A percentile compares a stretch with the other conserved stretches of the same genome.
phyloP scores from a whole-genome alignment of 2,888 invertebrate genomes.

The Tuberolachnus salignus region DNA sequence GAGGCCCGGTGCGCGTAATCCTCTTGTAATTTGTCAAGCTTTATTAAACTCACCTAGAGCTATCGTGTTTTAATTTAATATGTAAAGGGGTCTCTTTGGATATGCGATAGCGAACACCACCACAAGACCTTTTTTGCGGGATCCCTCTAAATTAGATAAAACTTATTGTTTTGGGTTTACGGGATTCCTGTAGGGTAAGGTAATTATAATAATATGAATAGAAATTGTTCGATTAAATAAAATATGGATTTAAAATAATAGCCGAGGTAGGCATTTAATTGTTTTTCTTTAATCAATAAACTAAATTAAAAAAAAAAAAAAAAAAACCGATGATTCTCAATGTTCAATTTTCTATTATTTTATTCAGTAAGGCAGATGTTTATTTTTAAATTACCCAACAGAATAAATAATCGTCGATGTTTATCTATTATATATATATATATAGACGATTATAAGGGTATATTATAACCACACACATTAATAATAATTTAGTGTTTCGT shows the following conservation, averaged over 20 bases:
- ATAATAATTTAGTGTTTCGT: neutral
- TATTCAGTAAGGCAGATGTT: conserved; percentile 14
- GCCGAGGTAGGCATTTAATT: neutral
- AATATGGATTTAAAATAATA: neutral
- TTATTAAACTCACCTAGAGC: conserved; percentile 39
- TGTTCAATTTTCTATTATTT: conserved; percentile 23
- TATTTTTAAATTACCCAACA: neutral
- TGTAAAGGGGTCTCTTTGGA: neutral
- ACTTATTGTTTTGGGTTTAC: conserved; percentile 1
- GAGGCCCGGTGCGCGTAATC: conserved; percentile 13
- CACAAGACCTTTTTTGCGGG: conserved; percentile 23
- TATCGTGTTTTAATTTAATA: conserved; percentile 44
- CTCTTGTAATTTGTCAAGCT: conserved; percentile 30
- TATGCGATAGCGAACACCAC: neutral
- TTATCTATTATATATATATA: neutral
- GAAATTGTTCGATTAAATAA: neutral
- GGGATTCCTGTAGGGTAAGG: conserved; percentile 3
- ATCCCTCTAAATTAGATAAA: conserved; percentile 33
- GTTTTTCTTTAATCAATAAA: conserved; percentile 3
- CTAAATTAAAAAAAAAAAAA: too few relatives aligned
- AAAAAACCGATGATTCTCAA: too few relatives aligned
- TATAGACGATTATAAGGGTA: too few relatives aligned
- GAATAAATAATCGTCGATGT: neutral
- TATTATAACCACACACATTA: neutral
- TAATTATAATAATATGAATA: too few relatives aligned